Evolutionary conservation across 2,797 vertebrate genomes (phyloP), one percentile per base, ranked within the genome.

Genomic region (Lithobates pipiens): DNA sequence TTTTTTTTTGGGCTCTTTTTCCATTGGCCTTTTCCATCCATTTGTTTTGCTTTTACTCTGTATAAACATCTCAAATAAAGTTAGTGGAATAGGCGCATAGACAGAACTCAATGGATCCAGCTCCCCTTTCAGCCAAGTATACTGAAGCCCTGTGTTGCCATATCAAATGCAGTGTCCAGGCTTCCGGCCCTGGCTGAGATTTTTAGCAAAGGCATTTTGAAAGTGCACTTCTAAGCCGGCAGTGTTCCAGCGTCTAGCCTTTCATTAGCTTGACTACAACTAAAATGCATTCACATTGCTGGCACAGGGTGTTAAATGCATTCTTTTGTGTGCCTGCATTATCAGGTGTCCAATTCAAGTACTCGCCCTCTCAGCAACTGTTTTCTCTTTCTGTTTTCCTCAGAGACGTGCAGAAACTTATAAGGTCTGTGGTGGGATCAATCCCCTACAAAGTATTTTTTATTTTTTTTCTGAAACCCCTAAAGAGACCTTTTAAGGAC

Each of bases 161-260:
- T 74, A 83, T 79, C 27, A 39, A 63, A 79, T 75, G 76, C 80
- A 15, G 34, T 42, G 50, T n/a, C 76, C 76, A 69, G 72, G 85
- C 85, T 86, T 86, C 85, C 85, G 85, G 54, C 71, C 32, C 61
- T 83, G 85, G 80, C 85, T 83, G 63, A 16, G 68, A 78, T 74
- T 79, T 76, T 65, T n/a, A 61, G 85, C 67, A 86, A 76, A 39
- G 68, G 57, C 75, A 83, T 78, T 77, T 74, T 77, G 80, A 73
- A 86, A 82, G 75, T 83, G 80, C 70, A 79, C 61, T 79, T 83
- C 80, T 83, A 29, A 69, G 76, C 42, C 61, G 85, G 80, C 85
- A 79, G 27, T 15, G 8, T 74, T 83, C 85, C 85, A 83, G 32
- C 68, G 15, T 69, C 81, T 83, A 78, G 16, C 50, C 76, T 87